Evolutionary conservation across 2,113 vertebrate genomes (phyloP).

Genomic region (Epinephelus cyanopodus): DNA sequence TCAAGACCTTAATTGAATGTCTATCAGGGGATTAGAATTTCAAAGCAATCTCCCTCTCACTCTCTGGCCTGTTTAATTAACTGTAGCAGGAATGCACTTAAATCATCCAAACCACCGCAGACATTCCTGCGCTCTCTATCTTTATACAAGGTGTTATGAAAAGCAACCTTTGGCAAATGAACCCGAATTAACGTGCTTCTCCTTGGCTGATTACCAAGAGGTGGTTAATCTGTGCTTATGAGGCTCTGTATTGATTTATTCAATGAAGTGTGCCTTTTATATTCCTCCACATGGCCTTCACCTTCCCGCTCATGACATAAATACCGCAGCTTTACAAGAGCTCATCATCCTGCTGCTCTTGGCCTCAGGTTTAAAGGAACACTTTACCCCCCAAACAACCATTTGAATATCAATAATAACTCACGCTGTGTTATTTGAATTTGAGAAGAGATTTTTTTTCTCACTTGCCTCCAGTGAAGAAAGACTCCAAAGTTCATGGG

Average conservation of each 20-base stretch:
- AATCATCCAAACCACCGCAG: conserved; percentile 39
- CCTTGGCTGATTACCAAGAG: conserved; percentile 40
- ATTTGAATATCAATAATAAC: too few species aligned
- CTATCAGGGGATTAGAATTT: conserved; percentile 38
- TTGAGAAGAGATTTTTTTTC: too few species aligned
- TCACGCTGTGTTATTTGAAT: too few species aligned
- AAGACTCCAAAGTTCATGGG: too few species aligned
- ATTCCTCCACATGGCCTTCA: neutral
- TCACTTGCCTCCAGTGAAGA: too few species aligned
- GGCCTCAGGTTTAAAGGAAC: neutral
- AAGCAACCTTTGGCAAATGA: neutral
- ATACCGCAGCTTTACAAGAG: neutral
- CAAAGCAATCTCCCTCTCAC: conserved; percentile 3
- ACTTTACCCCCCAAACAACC: too few species aligned
- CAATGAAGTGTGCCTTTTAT: conserved; percentile 11
- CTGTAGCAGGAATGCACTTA: conserved; percentile 30
- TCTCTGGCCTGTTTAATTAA: conserved; percentile 57
- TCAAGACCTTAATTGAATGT: conserved; percentile 43
- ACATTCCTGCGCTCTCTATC: neutral
- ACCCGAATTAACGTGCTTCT: neutral
- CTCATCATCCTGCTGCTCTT: neutral
- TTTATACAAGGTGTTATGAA: neutral
- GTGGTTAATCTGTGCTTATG: conserved; percentile 20
- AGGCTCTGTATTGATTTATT: conserved; percentile 43
- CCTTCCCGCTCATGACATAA: neutral